Evolutionary conservation across 2,797 vertebrate genomes (phyloP).

Genomic region (Myotis planiceps): DNA sequence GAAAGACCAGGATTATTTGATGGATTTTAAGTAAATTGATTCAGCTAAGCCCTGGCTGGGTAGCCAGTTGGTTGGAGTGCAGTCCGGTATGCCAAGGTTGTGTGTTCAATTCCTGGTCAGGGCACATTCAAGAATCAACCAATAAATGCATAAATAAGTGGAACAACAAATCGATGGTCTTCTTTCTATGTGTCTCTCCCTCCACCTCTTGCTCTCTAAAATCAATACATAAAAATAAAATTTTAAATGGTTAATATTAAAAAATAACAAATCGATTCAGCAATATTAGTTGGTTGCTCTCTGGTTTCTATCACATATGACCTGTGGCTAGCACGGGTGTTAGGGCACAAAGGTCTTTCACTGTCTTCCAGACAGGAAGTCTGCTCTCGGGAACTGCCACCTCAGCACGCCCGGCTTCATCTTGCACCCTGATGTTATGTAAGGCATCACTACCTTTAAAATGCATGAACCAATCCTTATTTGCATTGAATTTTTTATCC

Average conservation of each 20-base stretch:
- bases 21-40: conserved; percentile 1
- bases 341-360: neutral
- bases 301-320: neutral
- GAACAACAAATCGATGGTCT: neutral
- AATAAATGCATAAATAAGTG: neutral
- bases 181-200: neutral
- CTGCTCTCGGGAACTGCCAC: neutral
- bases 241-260: neutral
- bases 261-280: neutral
- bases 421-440: neutral
- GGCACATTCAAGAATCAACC: neutral
- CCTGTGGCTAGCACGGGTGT: neutral
- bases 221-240: neutral
- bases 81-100: neutral
- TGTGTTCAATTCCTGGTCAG: neutral
- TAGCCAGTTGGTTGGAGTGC: neutral
- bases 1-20: neutral
- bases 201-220: neutral
- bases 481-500: conserved; percentile 33
- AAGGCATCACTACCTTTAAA: conserved; percentile 51
- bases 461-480: conserved; percentile 13
- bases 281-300: neutral
- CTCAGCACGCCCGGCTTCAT: neutral
- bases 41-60: neutral
- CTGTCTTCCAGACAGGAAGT: neutral